Base-by-base conservation (phyloP, 2,888 invertebrate genomes). In the Syrphus vitripennis region DNA sequence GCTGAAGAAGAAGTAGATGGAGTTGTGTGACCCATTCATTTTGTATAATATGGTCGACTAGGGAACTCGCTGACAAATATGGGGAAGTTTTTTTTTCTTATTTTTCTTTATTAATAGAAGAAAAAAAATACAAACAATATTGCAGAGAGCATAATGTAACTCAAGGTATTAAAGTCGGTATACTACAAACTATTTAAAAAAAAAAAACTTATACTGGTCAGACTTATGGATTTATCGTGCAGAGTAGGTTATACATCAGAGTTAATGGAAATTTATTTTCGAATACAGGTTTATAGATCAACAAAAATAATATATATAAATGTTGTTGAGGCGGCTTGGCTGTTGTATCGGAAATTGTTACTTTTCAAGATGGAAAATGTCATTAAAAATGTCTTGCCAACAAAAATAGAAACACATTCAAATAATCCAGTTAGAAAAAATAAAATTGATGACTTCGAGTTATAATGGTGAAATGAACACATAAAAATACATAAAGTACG, bases 231-330 rank as follows among this genome's bases (percentile, higher is more conserved):
- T 59, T 59, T 59, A 37, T 37, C 21, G 21, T 34, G 34, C 21
- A 37, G 34, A 59, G 37, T 4, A 14, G 4, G n/a, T 40, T 6
- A 14, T 50, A 26, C 50, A 50, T 24, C 26, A 50, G 10, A 57
- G 57, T 63, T 16, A 16, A 40, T 42, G 63, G 42, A 26, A 26
- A 26, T 63, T 63, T 26, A 63, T 42, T 63, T 63, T 63, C 21
- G 26, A 42, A 63, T 63, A 29, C 61, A 40, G 26, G 63, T 63
- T 63, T 42, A 14, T 59, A 40, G 61, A 61, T 42, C 63, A 63
- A 6, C 63, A 63, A 6, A 42, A 42, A 37, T 34, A 14, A n/a
- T n/a, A n/a, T n/a, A n/a, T n/a, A n/a, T n/a, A n/a, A n/a, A n/a
- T 26, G 12, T 26, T 42, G 42, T 42, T 12, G 19, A 63, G 24